These are phyloP conservation scores for Synergus laeviventris DNA, from an alignment of 2,888 invertebrate genomes.

Conservation along the genomic window DNA sequence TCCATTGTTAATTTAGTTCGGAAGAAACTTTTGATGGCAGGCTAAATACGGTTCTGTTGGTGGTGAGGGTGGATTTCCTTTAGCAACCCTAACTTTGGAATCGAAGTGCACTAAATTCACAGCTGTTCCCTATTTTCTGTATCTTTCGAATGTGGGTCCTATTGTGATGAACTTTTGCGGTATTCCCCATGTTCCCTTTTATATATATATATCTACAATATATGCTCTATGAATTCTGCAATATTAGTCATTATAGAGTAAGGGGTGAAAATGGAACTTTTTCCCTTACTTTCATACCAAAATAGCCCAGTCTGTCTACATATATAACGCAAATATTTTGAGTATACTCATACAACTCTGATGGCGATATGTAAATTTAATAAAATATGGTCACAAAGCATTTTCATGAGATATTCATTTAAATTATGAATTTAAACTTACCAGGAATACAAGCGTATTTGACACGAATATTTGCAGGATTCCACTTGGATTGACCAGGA, in stretches of 20 bases:
- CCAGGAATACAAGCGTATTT: constrained; percentile 87
- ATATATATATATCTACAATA: constrained; percentile 10
- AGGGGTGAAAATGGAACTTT: not conserved
- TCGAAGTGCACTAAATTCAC: constrained; percentile 19
- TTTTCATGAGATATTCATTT: not conserved
- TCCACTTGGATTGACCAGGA: constrained; percentile 81
- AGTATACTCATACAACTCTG: too few species aligned
- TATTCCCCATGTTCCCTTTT: constrained; percentile 4
- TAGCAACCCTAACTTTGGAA: constrained; percentile 16
- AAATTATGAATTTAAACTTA: constrained; percentile 69
- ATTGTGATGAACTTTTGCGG: constrained; percentile 21
- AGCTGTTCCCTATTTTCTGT: constrained; percentile 32
- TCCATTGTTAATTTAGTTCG: constrained; percentile 21
- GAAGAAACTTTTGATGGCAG: constrained; percentile 11
- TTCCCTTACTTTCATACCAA: not conserved
- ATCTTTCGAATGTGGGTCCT: constrained; percentile 24
- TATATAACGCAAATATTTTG: not conserved
- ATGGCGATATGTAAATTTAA: too few species aligned
- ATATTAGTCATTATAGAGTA: not conserved
- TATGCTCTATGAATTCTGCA: not conserved
- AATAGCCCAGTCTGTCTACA: not conserved
- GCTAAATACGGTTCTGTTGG: constrained; percentile 4
- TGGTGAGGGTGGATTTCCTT: constrained; percentile 24
- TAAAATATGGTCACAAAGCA: not conserved
- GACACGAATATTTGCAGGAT: constrained; percentile 82